Percentiles rank a stretch among this genome's conserved stretches.
Conservation (phyloP, 2,797 vertebrate genomes). For the Argyrosomus regius region DNA sequence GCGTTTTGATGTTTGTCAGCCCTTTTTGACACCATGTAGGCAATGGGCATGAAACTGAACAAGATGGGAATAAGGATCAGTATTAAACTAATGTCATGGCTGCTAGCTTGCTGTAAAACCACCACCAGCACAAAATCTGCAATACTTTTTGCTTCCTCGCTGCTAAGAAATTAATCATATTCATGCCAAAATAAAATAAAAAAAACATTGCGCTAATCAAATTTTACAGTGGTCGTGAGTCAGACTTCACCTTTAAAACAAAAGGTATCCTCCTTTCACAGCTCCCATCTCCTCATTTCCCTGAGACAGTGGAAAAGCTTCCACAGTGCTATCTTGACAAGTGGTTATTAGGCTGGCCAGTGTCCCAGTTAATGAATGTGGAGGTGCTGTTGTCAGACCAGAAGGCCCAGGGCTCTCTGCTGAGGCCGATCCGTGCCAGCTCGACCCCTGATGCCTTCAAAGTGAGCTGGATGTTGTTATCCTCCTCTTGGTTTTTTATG, state of each 20-base stretch:
- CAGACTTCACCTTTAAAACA: constrained; percentile 18
- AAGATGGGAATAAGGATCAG: not conserved
- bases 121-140: not conserved
- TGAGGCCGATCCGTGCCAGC: constrained; percentile 6
- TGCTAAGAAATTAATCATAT: not conserved
- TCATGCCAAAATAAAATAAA: not conserved
- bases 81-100: not conserved
- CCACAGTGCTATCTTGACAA: not conserved
- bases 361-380: constrained; percentile 11
- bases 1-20: not conserved
- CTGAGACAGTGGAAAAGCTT: not conserved
- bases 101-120: not conserved
- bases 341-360: not conserved
- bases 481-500: not conserved
- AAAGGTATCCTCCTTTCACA: not conserved
- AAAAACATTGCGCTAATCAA: not conserved
- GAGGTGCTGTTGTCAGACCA: constrained; percentile 38
- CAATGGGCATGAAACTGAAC: not conserved
- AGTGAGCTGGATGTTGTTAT: not conserved
- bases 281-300: not conserved
- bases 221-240: not conserved
- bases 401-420: constrained; percentile 29
- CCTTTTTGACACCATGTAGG: not conserved
- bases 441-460: not conserved
- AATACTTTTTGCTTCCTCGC: not conserved